phyloP scores from a whole-genome alignment of 64 coral and sea anemone species.

The Acropora yongei region DNA sequence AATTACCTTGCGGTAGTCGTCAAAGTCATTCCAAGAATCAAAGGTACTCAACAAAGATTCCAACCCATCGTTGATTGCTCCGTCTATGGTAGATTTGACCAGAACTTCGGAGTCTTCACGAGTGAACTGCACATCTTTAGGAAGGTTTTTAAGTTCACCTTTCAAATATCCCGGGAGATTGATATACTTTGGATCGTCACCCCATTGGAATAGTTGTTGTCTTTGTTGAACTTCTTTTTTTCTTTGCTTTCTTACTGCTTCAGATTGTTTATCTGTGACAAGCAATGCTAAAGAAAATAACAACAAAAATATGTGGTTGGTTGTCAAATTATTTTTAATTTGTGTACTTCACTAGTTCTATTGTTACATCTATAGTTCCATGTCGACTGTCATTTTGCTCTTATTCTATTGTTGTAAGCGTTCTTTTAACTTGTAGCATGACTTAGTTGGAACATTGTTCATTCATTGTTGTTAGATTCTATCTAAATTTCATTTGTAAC shows the following conservation, averaged over 20 bases:
- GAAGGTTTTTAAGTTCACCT: slow-evolving; percentile 40
- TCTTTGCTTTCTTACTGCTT: slow-evolving; percentile 65
- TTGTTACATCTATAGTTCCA: too few species aligned
- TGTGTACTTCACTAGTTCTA: too few species aligned
- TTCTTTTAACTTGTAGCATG: too few species aligned
- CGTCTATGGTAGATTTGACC: slow-evolving; percentile 47
- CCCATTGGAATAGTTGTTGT: slow-evolving; percentile 74
- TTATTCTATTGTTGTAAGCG: too few species aligned
- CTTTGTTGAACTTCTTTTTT: slow-evolving; percentile 72
- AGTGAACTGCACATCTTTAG: slow-evolving; percentile 75
- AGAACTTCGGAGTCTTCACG: slow-evolving; percentile 59
- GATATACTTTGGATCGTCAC: not conserved
- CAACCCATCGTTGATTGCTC: slow-evolving; percentile 64
- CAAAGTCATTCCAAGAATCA: slow-evolving; percentile 71
- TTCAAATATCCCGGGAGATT: slow-evolving; percentile 73
- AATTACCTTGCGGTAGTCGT: slow-evolving; percentile 72
- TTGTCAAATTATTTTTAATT: not conserved
- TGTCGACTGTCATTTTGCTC: too few species aligned
- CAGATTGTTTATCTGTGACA: slow-evolving; percentile 71
- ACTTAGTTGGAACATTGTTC: too few species aligned
- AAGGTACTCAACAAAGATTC: slow-evolving; percentile 46
- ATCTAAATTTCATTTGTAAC: too few species aligned
- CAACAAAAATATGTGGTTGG: not conserved
- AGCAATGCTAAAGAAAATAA: slow-evolving; percentile 23
- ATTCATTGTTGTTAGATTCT: too few species aligned